Evolutionary conservation across 2,797 vertebrate genomes (phyloP).

Genomic region (Dicrostonyx torquatus): DNA sequence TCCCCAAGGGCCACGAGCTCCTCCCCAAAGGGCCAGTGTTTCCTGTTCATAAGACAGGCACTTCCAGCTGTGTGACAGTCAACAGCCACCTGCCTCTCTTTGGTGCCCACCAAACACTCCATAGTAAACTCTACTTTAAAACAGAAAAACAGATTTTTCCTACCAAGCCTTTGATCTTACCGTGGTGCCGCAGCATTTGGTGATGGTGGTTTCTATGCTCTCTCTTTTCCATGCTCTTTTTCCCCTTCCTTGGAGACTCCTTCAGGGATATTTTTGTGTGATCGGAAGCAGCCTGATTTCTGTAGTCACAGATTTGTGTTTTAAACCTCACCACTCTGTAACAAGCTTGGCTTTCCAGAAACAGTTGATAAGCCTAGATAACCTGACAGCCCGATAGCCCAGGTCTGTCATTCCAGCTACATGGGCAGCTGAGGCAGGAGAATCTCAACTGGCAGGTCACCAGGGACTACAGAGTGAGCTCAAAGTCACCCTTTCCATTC

Average conservation of each 20-base stretch:
- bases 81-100: not conserved
- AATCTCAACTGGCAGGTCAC: not conserved
- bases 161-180: not conserved
- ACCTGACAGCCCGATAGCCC: not conserved
- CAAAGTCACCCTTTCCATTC: not conserved
- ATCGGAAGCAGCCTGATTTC: not conserved
- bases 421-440: not conserved
- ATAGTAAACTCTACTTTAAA: not conserved
- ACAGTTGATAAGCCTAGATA: not conserved
- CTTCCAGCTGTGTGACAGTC: not conserved
- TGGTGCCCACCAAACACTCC: not conserved
- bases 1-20: not conserved
- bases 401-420: not conserved
- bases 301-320: too few species aligned
- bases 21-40: not conserved
- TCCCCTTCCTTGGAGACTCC: not conserved
- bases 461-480: not conserved
- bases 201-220: not conserved
- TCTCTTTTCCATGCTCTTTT: not conserved
- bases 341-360: not conserved
- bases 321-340: not conserved
- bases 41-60: not conserved
- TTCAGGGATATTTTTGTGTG: not conserved
- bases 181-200: not conserved
- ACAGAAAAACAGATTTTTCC: constrained; percentile 5